Conservation (phyloP, 2,113 vertebrate species). For the Colinus virginianus region DNA sequence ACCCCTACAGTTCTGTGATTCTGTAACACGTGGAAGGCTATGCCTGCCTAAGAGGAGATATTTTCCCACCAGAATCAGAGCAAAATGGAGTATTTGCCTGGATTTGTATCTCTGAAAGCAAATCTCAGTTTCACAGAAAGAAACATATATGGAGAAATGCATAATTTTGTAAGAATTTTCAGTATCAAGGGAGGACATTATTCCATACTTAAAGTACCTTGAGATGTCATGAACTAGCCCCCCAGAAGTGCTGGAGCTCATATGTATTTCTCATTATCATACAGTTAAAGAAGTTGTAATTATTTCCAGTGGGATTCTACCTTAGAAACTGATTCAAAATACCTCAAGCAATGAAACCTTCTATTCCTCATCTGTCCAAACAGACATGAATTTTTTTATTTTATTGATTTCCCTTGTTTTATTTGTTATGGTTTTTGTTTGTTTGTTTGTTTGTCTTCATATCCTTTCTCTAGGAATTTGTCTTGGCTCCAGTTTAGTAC, state of each 20-base stretch:
- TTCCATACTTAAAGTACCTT: accelerated
- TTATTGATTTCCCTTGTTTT: neutral
- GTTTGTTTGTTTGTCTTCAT: neutral
- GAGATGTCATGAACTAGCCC: accelerated
- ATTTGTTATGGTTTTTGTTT: neutral
- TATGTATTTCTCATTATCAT: neutral
- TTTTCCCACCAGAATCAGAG: neutral
- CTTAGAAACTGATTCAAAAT: neutral
- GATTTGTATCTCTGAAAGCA: accelerated
- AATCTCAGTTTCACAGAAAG: neutral
- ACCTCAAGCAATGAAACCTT: accelerated
- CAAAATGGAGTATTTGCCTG: neutral
- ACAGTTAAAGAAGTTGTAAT: neutral
- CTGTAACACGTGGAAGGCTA: no score
- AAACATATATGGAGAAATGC: accelerated
- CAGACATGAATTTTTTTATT: accelerated
- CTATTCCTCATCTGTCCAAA: neutral
- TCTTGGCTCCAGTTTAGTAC: neutral
- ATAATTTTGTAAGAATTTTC: neutral
- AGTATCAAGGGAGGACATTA: neutral
- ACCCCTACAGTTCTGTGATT: neutral
- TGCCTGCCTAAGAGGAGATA: neutral
- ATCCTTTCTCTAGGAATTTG: neutral
- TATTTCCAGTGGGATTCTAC: neutral
- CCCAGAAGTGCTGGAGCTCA: neutral